Conservation (phyloP, 1,140 invertebrate genomes). For the Drosophila sucinea region DNA sequence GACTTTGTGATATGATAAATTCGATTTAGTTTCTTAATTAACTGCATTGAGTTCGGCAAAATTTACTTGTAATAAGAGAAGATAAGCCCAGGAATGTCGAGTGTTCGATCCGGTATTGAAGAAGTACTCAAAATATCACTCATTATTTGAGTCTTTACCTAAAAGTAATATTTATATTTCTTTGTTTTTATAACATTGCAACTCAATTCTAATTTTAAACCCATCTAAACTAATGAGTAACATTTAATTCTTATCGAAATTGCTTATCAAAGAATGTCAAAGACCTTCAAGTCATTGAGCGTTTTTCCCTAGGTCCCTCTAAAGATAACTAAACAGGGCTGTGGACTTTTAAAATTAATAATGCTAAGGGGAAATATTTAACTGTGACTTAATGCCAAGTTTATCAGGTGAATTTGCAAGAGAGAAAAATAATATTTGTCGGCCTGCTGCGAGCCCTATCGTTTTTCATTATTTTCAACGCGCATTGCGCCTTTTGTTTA, state of each 20-base stretch:
- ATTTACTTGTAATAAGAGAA: no score
- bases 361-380: not conserved
- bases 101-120: no score
- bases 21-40: no score
- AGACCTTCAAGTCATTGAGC: not conserved
- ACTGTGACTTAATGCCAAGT: not conserved
- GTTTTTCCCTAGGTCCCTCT: not conserved
- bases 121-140: no score
- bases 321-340: not conserved
- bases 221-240: not conserved
- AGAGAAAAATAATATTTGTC: not conserved
- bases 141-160: no score
- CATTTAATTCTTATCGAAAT: not conserved
- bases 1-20: no score
- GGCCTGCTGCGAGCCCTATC: not conserved
- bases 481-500: constrained; percentile 14
- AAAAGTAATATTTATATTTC: no score
- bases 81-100: no score
- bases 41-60: no score
- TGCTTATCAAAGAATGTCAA: constrained; percentile 3
- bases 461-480: constrained; percentile 34
- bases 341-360: not conserved
- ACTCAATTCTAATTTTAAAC: not conserved
- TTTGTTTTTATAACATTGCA: not conserved
- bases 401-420: constrained; percentile 6